Conservation (phyloP, 1,140 invertebrate species). For the Orchestia grillus region DNA sequence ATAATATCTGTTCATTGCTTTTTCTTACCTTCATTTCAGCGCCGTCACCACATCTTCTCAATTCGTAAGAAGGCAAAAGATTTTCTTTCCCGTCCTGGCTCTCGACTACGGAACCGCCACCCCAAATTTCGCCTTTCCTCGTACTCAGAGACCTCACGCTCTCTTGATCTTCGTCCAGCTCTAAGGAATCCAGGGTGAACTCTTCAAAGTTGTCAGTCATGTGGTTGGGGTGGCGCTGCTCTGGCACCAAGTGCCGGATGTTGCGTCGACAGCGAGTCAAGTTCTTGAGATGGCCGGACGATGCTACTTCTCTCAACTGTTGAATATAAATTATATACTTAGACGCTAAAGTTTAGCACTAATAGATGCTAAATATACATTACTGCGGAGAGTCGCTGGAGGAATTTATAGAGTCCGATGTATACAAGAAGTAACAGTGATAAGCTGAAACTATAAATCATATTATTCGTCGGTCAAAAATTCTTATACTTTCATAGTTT, state of each 20-base stretch:
- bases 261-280: neutral
- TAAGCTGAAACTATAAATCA: too few relatives aligned
- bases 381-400: too few relatives aligned
- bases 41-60: constrained; percentile 65
- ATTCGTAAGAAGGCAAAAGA: constrained; percentile 56
- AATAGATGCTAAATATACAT: too few relatives aligned
- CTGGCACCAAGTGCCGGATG: constrained; percentile 52
- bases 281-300: neutral
- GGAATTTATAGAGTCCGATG: too few relatives aligned
- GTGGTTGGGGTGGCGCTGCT: constrained; percentile 63
- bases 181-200: constrained; percentile 83
- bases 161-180: constrained; percentile 74
- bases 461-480: too few relatives aligned
- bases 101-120: constrained; percentile 74
- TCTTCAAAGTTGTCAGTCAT: constrained; percentile 80
- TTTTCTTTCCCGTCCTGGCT: constrained; percentile 75
- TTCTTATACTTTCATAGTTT: too few relatives aligned
- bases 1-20: neutral
- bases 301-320: neutral
- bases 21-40: constrained; percentile 64
- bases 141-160: neutral
- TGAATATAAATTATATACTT: neutral
- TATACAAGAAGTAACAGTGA: too few relatives aligned
- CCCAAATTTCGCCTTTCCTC: constrained; percentile 6
- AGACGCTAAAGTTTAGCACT: neutral